Conservation (phyloP, 1,140 invertebrate species). For the Nasonia longicornis region DNA sequence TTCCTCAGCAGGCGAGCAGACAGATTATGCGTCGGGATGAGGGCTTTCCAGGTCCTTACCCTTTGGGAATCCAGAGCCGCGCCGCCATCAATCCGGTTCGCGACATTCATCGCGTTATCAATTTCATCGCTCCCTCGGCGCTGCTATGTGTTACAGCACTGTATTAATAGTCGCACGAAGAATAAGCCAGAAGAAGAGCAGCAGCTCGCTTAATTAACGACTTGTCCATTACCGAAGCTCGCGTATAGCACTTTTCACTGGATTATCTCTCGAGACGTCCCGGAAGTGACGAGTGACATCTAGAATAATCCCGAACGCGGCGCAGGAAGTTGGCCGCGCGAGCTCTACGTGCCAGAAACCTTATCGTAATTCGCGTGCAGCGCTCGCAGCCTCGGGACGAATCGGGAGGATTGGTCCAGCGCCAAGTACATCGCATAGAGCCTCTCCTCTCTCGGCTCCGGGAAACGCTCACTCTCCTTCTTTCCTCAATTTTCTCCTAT, state of each 20-base stretch:
- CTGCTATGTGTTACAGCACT: neutral
- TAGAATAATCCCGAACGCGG: conserved; percentile 54
- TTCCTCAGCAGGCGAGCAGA: neutral
- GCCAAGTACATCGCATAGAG: conserved; percentile 57
- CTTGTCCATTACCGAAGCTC: neutral
- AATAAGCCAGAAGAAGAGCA: conserved; percentile 6
- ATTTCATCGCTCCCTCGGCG: neutral
- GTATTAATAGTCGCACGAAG: conserved; percentile 19
- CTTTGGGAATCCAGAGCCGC: neutral
- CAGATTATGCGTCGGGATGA: neutral
- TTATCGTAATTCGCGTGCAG: conserved; percentile 61
- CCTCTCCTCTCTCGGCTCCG: conserved; percentile 5
- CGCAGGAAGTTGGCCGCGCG: conserved; percentile 55
- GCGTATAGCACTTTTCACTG: neutral
- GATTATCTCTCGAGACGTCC: conserved; percentile 33
- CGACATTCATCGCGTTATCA: conserved; percentile 9
- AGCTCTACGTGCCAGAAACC: conserved; percentile 56
- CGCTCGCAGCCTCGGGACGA: conserved; percentile 48
- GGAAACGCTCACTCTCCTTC: conserved; percentile 33
- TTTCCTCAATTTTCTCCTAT: conserved; percentile 42
- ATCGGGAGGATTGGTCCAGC: conserved; percentile 57
- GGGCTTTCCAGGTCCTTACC: neutral
- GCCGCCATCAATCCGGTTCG: neutral
- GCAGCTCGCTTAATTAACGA: conserved; percentile 41
- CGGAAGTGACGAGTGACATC: conserved; percentile 59